Evolutionary conservation across 1,140 invertebrate species (phyloP).

Genomic region (Scaptomyza graminum): DNA sequence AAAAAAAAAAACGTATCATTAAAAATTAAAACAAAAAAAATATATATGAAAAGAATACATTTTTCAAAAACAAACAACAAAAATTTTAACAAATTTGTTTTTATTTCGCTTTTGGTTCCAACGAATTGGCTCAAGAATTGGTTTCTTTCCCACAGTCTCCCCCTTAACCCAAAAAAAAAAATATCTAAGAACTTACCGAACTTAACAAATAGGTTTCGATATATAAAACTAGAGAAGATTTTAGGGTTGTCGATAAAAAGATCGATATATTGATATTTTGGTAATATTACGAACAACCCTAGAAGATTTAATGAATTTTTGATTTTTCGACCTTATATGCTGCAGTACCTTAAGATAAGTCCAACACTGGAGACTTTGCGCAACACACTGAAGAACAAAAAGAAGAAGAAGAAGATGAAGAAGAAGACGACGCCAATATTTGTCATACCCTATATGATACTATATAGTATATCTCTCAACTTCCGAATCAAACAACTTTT

Average conservation of each 20-base stretch:
- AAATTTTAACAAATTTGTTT: conserved; percentile 68
- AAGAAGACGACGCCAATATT: conserved; percentile 33
- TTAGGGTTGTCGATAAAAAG: too few relatives aligned
- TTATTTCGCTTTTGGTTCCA: conserved; percentile 63
- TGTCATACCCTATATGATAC: conserved; percentile 24
- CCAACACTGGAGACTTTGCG: conserved; percentile 9
- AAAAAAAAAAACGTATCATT: conserved; percentile 61
- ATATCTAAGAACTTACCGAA: conserved; percentile 35
- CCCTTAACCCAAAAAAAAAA: background rate
- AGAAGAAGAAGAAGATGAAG: background rate
- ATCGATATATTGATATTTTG: too few relatives aligned
- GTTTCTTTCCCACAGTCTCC: background rate
- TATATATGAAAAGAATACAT: conserved; percentile 53
- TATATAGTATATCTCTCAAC: conserved; percentile 11
- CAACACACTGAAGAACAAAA: background rate
- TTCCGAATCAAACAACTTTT: background rate
- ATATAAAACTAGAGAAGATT: conserved; percentile 23
- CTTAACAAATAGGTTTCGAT: conserved; percentile 61
- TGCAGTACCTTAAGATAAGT: conserved; percentile 63
- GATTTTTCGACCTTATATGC: conserved; percentile 44
- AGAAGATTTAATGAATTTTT: conserved; percentile 15
- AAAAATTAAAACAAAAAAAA: conserved; percentile 52
- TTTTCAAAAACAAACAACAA: conserved; percentile 68
- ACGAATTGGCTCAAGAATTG: conserved; percentile 53
- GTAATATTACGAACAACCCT: conserved; percentile 2